Percentiles rank a stretch among this genome's conserved stretches.
phyloP scores from a whole-genome alignment of 2,797 vertebrate species.

The Channa striata region DNA sequence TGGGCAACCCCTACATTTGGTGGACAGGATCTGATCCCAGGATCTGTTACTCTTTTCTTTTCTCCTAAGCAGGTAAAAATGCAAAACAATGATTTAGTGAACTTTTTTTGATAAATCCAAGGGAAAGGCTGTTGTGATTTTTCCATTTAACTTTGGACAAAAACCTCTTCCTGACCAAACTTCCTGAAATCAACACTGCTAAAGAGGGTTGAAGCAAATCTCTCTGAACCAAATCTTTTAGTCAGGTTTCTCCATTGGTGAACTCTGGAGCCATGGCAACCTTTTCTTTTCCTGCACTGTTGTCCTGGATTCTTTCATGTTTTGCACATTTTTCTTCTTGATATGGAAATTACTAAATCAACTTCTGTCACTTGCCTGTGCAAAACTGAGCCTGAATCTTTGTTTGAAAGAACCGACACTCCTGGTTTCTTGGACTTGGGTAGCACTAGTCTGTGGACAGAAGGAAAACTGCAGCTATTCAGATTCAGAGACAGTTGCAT shows the following conservation, averaged over 20 bases:
- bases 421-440: not conserved
- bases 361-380: not conserved
- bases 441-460: not conserved
- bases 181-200: slow-evolving; percentile 7
- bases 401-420: slow-evolving; percentile 1
- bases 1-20: slow-evolving; percentile 88
- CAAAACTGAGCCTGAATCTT: slow-evolving; percentile 8
- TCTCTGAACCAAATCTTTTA: slow-evolving; percentile 27
- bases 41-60: slow-evolving; percentile 86
- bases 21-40: slow-evolving; percentile 88
- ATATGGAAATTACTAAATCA: slow-evolving; percentile 42
- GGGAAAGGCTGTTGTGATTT: slow-evolving; percentile 39
- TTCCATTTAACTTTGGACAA: slow-evolving; percentile 28
- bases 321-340: slow-evolving; percentile 36
- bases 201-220: not conserved
- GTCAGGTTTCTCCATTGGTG: slow-evolving; percentile 11
- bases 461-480: not conserved
- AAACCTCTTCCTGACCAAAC: slow-evolving; percentile 16
- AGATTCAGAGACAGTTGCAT: slow-evolving; percentile 34
- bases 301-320: slow-evolving; percentile 44
- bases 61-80: slow-evolving; percentile 85
- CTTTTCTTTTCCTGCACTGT: slow-evolving; percentile 5
- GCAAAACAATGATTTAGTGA: slow-evolving; percentile 8
- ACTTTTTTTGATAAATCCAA: slow-evolving; percentile 16
- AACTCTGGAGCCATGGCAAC: slow-evolving; percentile 26